phyloP scores from a whole-genome alignment of 2,888 invertebrate species.

The Drosophila formosana region DNA sequence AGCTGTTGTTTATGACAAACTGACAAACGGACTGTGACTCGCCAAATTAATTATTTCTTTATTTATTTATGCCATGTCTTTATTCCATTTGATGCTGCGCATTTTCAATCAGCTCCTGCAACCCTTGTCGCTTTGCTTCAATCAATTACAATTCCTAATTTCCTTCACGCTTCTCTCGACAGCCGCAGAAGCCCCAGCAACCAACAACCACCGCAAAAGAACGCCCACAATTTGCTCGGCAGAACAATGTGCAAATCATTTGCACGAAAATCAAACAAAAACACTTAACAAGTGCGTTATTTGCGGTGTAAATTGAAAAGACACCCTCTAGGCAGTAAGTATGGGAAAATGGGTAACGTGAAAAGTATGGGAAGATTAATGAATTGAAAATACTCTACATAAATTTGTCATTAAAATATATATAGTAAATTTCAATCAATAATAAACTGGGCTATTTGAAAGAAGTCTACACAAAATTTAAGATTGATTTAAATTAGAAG shows the following conservation, averaged over 20 bases:
- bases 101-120: conserved; percentile 7
- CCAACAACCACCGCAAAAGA: neutral
- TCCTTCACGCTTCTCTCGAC: conserved; percentile 5
- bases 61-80: neutral
- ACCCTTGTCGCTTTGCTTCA: conserved; percentile 18
- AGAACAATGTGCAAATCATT: conserved; percentile 30
- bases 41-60: conserved; percentile 7
- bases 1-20: conserved; percentile 9
- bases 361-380: no score
- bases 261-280: conserved; percentile 24
- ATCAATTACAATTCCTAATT: conserved; percentile 36
- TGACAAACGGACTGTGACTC: neutral
- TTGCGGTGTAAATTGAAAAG: conserved; percentile 34
- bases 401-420: no score
- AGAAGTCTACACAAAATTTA: no score
- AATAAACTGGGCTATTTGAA: no score
- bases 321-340: neutral
- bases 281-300: conserved; percentile 35
- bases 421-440: no score
- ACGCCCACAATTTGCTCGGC: conserved; percentile 2
- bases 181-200: neutral
- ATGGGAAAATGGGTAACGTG: neutral
- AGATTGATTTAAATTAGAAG: no score
- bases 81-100: conserved; percentile 4
- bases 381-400: no score